phyloP scores from a whole-genome alignment of 2,888 invertebrate genomes.

The Cephus nigrinus region DNA sequence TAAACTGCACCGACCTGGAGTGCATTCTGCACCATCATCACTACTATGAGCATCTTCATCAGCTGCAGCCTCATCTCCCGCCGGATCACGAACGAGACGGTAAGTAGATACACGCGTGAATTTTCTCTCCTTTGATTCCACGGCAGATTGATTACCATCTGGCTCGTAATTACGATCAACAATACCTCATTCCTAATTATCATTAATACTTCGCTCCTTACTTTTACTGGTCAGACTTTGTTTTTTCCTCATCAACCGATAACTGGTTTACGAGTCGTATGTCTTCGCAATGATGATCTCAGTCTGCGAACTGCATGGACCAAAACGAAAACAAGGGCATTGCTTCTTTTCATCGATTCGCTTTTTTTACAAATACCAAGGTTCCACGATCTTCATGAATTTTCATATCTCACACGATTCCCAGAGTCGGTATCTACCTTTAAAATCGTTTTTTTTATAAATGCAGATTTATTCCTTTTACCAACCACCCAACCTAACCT shows the following conservation, averaged over 20 bases:
- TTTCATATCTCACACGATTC: background rate
- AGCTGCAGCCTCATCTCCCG: slow-evolving; percentile 76
- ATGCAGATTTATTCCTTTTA: background rate
- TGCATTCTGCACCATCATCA: slow-evolving; percentile 82
- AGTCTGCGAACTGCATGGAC: background rate
- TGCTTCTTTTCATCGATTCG: background rate
- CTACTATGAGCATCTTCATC: slow-evolving; percentile 79
- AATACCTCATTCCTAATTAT: background rate
- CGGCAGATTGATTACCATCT: background rate
- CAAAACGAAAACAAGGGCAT: background rate
- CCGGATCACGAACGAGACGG: slow-evolving; percentile 74
- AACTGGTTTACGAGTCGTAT: background rate
- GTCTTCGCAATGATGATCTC: background rate
- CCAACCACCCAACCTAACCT: background rate
- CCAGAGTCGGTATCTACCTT: background rate
- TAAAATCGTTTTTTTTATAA: background rate
- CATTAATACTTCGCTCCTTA: background rate
- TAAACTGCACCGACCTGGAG: slow-evolving; percentile 83
- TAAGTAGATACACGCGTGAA: slow-evolving; percentile 27
- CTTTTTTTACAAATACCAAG: background rate
- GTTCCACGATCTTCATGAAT: background rate
- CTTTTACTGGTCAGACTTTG: background rate
- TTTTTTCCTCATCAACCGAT: background rate
- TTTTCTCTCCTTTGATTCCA: background rate
- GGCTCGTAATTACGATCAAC: background rate